Conservation (phyloP, 2,113 vertebrate genomes). For the Platichthys stellatus region DNA sequence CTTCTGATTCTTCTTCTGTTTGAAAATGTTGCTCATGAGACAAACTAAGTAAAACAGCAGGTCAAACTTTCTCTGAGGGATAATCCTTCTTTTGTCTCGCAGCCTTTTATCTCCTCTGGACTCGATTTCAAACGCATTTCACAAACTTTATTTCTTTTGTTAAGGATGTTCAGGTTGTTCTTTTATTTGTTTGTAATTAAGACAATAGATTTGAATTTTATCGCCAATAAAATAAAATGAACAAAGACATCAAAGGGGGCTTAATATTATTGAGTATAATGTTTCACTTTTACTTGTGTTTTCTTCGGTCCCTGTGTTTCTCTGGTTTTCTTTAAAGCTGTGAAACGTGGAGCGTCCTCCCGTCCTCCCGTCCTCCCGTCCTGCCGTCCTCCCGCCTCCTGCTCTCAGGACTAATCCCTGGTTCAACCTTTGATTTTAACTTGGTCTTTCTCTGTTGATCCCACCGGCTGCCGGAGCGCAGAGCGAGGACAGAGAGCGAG, state of each 20-base stretch:
- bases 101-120: not conserved
- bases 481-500: not conserved
- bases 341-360: not conserved
- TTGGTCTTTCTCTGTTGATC: conserved; percentile 64
- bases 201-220: not conserved
- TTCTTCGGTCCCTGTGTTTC: too few species aligned
- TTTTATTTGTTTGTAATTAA: not conserved
- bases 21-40: too few species aligned
- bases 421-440: conserved; percentile 74
- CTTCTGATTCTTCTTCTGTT: too few species aligned
- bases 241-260: not conserved
- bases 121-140: not conserved
- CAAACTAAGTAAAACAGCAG: too few species aligned
- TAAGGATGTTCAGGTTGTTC: not conserved
- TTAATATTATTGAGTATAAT: too few species aligned
- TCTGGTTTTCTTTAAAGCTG: conserved; percentile 41
- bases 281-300: too few species aligned
- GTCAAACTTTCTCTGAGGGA: not conserved
- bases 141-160: not conserved
- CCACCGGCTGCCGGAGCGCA: conserved; percentile 32
- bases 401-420: conserved; percentile 59
- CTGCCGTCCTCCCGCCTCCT: conserved; percentile 1
- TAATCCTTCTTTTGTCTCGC: not conserved
- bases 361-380: not conserved
- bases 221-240: not conserved